Conservation (phyloP, 2,113 vertebrate species). For the Capreolus pygargus region DNA sequence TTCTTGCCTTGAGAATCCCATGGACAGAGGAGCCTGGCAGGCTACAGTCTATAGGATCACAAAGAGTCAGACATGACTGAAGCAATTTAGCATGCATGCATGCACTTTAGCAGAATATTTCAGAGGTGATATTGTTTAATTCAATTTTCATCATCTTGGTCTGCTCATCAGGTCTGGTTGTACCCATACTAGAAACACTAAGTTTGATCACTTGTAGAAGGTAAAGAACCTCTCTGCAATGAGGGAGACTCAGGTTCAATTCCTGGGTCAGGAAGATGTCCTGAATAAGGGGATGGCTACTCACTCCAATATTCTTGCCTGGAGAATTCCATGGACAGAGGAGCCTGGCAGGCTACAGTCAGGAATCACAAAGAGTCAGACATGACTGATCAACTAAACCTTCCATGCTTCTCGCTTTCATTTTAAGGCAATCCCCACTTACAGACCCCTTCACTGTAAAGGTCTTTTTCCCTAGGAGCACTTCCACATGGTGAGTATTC, state of each 20-base stretch:
- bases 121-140: neutral
- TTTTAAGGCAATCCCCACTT: neutral
- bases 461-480: neutral
- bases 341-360: neutral
- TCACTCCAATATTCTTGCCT: neutral
- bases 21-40: neutral
- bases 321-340: neutral
- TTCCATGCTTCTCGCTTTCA: neutral
- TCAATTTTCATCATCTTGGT: neutral
- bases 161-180: neutral
- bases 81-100: neutral
- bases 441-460: neutral
- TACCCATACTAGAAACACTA: neutral
- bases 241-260: neutral
- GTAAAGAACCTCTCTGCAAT: neutral
- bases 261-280: neutral
- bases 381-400: neutral
- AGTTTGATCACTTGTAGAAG: neutral
- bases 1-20: neutral
- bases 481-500: neutral
- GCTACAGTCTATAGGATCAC: neutral
- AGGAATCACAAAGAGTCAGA: neutral
- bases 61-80: neutral
- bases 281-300: neutral
- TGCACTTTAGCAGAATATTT: neutral